Percentiles rank a stretch among this genome's conserved stretches.
Conservation (phyloP, 2,797 vertebrate genomes). For the Gorsachius magnificus region DNA sequence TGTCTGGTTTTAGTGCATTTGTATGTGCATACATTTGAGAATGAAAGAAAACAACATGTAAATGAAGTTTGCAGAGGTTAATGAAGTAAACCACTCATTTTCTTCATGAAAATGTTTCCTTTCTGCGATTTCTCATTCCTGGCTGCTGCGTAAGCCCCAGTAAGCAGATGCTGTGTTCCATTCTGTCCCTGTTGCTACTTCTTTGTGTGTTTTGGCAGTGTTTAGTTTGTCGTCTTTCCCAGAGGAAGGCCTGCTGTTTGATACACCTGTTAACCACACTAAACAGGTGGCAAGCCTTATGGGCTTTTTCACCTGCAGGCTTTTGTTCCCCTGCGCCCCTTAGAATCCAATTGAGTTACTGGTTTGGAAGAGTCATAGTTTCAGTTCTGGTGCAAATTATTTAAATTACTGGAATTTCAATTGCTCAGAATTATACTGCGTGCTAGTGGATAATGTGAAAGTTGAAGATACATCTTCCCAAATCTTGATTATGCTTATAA, state of each 20-base stretch:
- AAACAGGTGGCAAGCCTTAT: slow-evolving; percentile 68
- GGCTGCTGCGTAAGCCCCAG: neutral
- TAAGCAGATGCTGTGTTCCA: slow-evolving; percentile 31
- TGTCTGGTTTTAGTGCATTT: neutral
- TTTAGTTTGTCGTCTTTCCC: slow-evolving; percentile 5
- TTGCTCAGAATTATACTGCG: neutral
- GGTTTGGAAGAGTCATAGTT: neutral
- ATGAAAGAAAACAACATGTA: neutral
- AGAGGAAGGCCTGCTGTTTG: slow-evolving; percentile 61
- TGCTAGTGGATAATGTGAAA: neutral
- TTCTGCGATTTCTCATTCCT: slow-evolving; percentile 11
- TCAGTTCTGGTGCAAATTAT: neutral
- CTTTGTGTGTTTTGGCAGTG: slow-evolving; percentile 37
- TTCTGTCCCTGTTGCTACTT: slow-evolving; percentile 13
- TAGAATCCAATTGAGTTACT: neutral
- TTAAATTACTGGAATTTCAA: neutral
- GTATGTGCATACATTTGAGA: neutral
- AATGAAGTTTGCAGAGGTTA: neutral
- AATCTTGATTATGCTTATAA: neutral
- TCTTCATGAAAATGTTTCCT: slow-evolving; percentile 9
- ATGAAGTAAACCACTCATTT: neutral
- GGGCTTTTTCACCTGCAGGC: slow-evolving; percentile 55
- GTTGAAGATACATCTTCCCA: neutral
- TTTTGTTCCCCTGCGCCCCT: neutral
- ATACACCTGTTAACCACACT: slow-evolving; percentile 60